Conservation (phyloP, 2,797 vertebrate genomes). For the Microctenopoma lineatum region DNA sequence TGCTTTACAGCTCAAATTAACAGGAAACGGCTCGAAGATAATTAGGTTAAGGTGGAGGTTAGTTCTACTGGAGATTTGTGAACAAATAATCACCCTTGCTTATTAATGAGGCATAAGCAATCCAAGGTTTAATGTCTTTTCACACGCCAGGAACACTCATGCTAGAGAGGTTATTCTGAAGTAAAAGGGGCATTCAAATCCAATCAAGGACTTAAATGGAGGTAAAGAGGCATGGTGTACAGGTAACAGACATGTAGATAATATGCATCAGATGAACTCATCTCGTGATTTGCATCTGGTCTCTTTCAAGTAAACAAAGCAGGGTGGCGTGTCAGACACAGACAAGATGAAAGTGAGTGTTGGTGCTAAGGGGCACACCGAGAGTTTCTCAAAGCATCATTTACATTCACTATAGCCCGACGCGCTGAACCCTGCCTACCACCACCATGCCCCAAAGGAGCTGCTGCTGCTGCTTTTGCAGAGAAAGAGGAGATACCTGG, state of each 20-base stretch:
- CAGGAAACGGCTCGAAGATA: conserved; percentile 63
- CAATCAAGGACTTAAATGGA: conserved; percentile 34
- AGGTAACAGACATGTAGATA: background rate
- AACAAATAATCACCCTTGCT: conserved; percentile 66
- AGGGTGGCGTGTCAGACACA: conserved; percentile 48
- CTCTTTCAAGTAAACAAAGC: conserved; percentile 65
- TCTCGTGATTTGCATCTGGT: background rate
- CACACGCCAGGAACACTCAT: conserved; percentile 11
- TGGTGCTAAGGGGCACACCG: conserved; percentile 25
- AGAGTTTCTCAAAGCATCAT: conserved; percentile 61
- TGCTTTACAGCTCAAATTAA: conserved; percentile 71
- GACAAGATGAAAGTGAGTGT: conserved; percentile 49
- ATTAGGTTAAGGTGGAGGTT: conserved; percentile 72
- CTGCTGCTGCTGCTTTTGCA: conserved; percentile 28
- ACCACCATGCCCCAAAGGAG: conserved; percentile 45
- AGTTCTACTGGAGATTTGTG: conserved; percentile 63
- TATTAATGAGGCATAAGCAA: conserved; percentile 64
- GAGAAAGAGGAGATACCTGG: conserved; percentile 45
- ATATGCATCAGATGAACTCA: too few relatives aligned
- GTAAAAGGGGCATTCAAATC: conserved; percentile 33
- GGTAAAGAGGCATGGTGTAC: conserved; percentile 16
- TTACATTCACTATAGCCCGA: conserved; percentile 73
- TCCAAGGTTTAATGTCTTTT: conserved; percentile 42
- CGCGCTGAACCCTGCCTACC: conserved; percentile 45
- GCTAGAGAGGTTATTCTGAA: conserved; percentile 29